Evolutionary conservation across 2,113 vertebrate species (phyloP), one percentile per base, ranked within the genome.

Genomic region (Epinephelus cyanopodus): DNA sequence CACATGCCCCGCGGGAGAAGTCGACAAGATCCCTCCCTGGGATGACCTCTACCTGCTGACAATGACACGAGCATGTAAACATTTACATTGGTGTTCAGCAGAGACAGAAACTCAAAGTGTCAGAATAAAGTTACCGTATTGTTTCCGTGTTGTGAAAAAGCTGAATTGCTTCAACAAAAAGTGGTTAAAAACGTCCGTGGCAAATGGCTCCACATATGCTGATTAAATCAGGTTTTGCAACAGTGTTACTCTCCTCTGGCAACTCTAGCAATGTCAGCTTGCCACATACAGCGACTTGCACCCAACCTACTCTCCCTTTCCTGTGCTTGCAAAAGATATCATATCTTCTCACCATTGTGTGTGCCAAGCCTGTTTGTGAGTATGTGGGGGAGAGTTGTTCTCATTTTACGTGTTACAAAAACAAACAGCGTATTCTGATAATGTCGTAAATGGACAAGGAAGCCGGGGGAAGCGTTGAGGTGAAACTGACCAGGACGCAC

Each of bases 191-290:
- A 39, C 25, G 18, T 42, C 13, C 29, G n/a, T 0, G 42, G n/a
- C 15, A 54, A 78, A 75, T 21, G 45, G 3, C 63, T 81, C 19
- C 48, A 12, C 58, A 23, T 48, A 65, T 6, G 4, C 56, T 78
- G 86, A 89, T 87, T 74, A 79, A 78, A 90, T 85, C 54, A 54
- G 72, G 73, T 86, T 79, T 90, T 86, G 84, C 87, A 87, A 90
- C 73, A 37, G 60, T 29, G 62, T 65, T 67, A 17, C 58, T 72
- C 72, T 88, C 45, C 73, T 74, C 37, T 65, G 75, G 27, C 69
- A 68, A 84, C 74, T 83, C n/a, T 15, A 57, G 52, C 65, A 78
- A 63, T 80, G 72, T 87, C 71, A 86, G 50, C 85, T 89, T 87
- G 80, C 89, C 84, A 87, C 91, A 89, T 54, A 66, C 70, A 23